Evolutionary conservation across 2,797 vertebrate genomes (phyloP).

Genomic region (Muscicapa striata): DNA sequence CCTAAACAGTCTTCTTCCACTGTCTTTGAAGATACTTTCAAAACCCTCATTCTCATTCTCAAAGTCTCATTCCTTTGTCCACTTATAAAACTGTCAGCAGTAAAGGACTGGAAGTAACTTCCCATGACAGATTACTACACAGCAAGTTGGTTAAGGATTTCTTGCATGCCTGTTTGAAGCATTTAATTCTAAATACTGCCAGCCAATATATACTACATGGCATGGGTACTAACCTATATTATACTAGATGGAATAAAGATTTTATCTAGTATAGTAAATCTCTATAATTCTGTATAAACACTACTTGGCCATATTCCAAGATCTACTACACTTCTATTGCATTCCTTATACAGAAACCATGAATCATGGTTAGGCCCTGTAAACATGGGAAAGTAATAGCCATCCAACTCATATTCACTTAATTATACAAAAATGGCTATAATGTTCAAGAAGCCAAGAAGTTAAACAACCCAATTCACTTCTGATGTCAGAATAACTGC

Average conservation of each 20-base stretch:
- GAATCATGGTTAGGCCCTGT: conserved; percentile 8
- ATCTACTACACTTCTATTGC: not conserved
- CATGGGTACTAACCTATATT: not conserved
- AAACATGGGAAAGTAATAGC: conserved; percentile 25
- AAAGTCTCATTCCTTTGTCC: not conserved
- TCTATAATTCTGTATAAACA: not conserved
- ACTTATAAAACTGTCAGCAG: not conserved
- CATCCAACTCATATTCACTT: conserved; percentile 15
- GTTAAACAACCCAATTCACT: conserved; percentile 4
- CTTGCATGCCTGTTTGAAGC: not conserved
- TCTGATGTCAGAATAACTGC: not conserved
- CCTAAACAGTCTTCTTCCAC: not conserved
- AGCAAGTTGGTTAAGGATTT: not conserved
- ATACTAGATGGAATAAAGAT: conserved; percentile 1
- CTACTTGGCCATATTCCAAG: not conserved
- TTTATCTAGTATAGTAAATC: not conserved
- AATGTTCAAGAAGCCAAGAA: conserved; percentile 1
- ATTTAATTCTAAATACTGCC: not conserved
- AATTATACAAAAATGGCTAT: conserved; percentile 40
- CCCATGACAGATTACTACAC: not conserved
- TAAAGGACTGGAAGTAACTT: not conserved
- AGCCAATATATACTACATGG: not conserved
- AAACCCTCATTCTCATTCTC: not conserved
- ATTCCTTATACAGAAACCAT: not conserved
- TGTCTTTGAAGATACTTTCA: not conserved